Conservation (phyloP, 2,113 vertebrate genomes). For the Podiceps cristatus region DNA sequence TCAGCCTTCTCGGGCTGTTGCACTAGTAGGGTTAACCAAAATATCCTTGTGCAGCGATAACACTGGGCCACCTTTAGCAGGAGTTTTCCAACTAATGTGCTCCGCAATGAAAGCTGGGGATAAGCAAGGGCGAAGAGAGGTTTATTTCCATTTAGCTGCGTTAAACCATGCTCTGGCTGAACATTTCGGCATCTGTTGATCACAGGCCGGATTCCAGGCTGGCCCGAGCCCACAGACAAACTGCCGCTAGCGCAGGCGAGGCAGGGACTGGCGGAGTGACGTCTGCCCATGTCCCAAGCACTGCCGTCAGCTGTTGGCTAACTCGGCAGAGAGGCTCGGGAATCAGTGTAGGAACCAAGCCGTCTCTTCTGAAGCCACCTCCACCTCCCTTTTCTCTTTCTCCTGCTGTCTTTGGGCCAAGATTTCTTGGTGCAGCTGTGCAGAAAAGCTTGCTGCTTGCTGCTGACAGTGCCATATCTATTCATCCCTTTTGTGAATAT, state of each 20-base stretch:
- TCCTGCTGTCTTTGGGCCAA: neutral
- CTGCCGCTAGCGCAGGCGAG: rapidly evolving
- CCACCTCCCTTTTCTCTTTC: neutral
- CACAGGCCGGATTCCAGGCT: neutral
- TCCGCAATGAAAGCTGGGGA: neutral
- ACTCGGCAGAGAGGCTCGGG: neutral
- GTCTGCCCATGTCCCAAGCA: neutral
- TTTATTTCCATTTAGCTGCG: neutral
- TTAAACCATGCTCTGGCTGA: neutral
- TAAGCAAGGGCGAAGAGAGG: neutral
- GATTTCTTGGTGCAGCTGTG: neutral
- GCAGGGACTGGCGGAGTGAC: neutral
- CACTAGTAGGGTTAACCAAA: neutral
- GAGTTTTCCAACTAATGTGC: neutral
- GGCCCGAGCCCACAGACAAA: neutral
- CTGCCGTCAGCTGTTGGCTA: neutral
- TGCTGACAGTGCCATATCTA: neutral
- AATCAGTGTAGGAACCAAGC: neutral
- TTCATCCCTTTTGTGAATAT: neutral
- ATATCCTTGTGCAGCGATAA: rapidly evolving
- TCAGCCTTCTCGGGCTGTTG: neutral
- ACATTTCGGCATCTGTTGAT: neutral
- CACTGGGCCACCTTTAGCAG: rapidly evolving
- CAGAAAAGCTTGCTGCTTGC: neutral
- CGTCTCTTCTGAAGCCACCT: neutral